Evolutionary conservation across 2,888 invertebrate species (phyloP), one percentile per base, ranked within the genome.

Genomic region (Lithophane leautieri): DNA sequence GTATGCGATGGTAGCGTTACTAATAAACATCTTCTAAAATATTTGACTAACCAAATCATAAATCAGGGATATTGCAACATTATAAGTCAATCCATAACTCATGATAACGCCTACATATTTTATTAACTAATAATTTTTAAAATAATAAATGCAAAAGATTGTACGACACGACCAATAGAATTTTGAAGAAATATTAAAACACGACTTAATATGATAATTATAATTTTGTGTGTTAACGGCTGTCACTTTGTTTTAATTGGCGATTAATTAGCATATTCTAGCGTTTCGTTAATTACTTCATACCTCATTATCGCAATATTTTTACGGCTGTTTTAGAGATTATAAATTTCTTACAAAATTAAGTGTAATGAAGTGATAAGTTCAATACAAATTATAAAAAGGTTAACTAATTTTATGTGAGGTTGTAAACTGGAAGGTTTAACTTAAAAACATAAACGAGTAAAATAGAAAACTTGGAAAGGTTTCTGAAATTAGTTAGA

Each of bases 211-310:
- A 65, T 76, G 72, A 40, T 79, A 83, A 85, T 82, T 62, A 71
- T 66, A 40, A 73, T 78, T 72, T 62, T 68, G 50, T 75, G 62
- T 69, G 73, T 66, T 76, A 86, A 85, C 62, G 69, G 19, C 71
- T 78, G 47, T 73, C 73, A 76, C 76, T 81, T 83, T 22, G 70
- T 66, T 70, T 74, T 88, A 88, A 88, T 86, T 84, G 70, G 80
- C 72, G 69, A 79, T 77, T 71, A 78, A 88, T 88, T 82, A 84
- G 28, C 77, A 84, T 84, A 74, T 70, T 82, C 73, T 77, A 73
- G 63, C 66, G 68, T 68, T 68, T 70, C 65, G 70, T 83, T 86
- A 84, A 79, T 86, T 81, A 77, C 76, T 81, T 87, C 71, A 74
- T 78, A 86, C 79, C 72, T 87, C 77, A 69, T 82, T 75, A 86